Conservation (phyloP, 2,888 invertebrate species). For the Neelides folsomi region DNA sequence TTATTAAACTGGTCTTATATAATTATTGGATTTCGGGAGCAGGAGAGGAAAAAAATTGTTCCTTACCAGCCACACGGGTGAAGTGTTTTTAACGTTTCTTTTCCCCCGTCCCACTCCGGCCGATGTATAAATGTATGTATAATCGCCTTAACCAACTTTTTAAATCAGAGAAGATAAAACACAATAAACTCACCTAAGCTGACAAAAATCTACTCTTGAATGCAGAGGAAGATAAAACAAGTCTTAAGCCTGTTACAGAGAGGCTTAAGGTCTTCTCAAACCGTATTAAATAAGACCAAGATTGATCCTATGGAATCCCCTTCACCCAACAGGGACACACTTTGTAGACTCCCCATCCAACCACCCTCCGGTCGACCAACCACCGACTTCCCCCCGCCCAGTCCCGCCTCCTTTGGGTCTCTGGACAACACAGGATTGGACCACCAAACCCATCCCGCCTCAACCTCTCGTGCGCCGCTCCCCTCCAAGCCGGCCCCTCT, state of each 20-base stretch:
- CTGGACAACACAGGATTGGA: too few relatives aligned
- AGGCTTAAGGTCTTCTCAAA: constrained; percentile 36
- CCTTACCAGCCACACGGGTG: too few relatives aligned
- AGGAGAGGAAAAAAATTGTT: too few relatives aligned
- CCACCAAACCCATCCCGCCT: too few relatives aligned
- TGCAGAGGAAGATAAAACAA: constrained; percentile 37
- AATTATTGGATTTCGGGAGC: too few relatives aligned
- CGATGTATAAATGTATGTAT: constrained; percentile 25
- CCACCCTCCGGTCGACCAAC: not conserved
- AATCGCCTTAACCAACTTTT: constrained; percentile 34
- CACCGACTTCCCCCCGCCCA: not conserved
- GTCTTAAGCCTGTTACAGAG: constrained; percentile 37
- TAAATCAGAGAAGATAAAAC: constrained; percentile 36
- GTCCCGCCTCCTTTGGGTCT: not conserved
- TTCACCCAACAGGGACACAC: constrained; percentile 34
- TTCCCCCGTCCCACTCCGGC: not conserved
- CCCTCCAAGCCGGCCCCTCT: too few relatives aligned
- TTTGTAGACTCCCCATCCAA: not conserved
- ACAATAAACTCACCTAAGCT: constrained; percentile 37
- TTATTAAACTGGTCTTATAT: too few relatives aligned
- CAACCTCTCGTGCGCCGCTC: too few relatives aligned
- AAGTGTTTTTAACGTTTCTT: too few relatives aligned
- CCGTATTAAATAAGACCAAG: constrained; percentile 37
- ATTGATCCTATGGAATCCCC: constrained; percentile 36
- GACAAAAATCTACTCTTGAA: constrained; percentile 37